Evolutionary conservation across 1,140 invertebrate species (phyloP), one percentile per base, ranked within the genome.

Genomic region (Solenopsis fugax): DNA sequence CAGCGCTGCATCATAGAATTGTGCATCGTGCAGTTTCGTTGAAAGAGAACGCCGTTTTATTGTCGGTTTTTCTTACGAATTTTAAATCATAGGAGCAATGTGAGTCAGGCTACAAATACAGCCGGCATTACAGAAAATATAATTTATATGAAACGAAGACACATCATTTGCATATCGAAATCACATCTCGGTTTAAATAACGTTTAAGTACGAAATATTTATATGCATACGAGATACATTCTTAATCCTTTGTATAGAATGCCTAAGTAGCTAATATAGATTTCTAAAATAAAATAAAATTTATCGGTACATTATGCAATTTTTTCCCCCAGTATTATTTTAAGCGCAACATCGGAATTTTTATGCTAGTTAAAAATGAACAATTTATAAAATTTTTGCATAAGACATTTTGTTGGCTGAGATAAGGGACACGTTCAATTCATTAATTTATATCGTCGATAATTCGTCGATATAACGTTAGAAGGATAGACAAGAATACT

Each of bases 31-130:
- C 21, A 48, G 10, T 50, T 21, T 24, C n/a, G 48, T 80, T 48
- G 52, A 1, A 7, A 62, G 69, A 75, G 24, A 84, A 75, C 12
- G 24, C 9, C 21, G 34, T 81, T 41, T 41, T 65, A 81, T 71
- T 45, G 52, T 71, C 48, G 9, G 6, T 41, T 60, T 80, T 18
- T 7, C 13, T 48, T 24, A 41, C 41, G 4, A 82, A 72, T 82
- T 58, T 82, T 41, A 58, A 73, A 1, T 34, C 12, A 41, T 6
- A 67, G 45, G 50, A 18, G 37, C 76, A 65, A 52, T 29, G 37
- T 72, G 77, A 80, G n/a, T 67, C 29, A 67, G n/a, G 34, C 37
- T 58, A 37, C 21, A 58, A 71, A 48, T 81, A 45, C n/a, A 58
- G 16, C 34, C 24, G 18, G 3, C 21, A 69, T 41, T 21, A n/a